Evolutionary conservation across 2,888 invertebrate species (phyloP), one percentile per base, ranked within the genome.

Genomic region (Glaucopsyche alexis): DNA sequence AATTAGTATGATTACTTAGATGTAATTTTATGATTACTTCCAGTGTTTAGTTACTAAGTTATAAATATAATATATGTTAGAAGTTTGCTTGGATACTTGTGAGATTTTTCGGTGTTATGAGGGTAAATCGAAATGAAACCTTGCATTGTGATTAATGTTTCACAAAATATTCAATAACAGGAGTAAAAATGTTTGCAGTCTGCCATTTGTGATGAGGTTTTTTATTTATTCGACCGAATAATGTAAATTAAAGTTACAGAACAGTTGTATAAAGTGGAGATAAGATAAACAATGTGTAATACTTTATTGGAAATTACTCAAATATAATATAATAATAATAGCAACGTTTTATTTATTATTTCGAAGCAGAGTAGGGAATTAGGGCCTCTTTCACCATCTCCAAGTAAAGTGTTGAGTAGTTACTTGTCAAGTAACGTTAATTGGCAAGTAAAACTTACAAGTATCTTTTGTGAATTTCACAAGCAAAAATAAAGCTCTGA

Each of bases 181-280:
- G 7, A 60, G 29, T 60, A 29, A 29, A 50, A 60, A 60, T 47
- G 47, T 11, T 13, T 13, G 60, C 13, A 19, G 29, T 60, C 60
- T 38, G 14, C 29, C 60, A 60, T 60, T 60, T 14, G 29, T 29
- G 60, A 29, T 60, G 6, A 13, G 7, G 42, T 66, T 66, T 66
- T 66, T 66, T n/a, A 66, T 66, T 66, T 66, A 42, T 66, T 42
- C 66, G 42, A 66, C 66, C n/a, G 66, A 66, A 40, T 66, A 66
- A 66, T 66, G 16, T 66, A 66, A 66, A 66, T 66, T 66, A 66
- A 66, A 42, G 42, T 42, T 16, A 66, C n/a, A 50, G 29, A 75
- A 76, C 72, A n/a, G n/a, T n/a, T 79, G 80, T 79, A 79, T 78
- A 79, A 79, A 79, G 74, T 75, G 75, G 74, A 77, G 55, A 74